These are phyloP conservation scores for Nasonia giraulti DNA, from an alignment of 1,140 invertebrate species.

Conservation along the genomic window DNA sequence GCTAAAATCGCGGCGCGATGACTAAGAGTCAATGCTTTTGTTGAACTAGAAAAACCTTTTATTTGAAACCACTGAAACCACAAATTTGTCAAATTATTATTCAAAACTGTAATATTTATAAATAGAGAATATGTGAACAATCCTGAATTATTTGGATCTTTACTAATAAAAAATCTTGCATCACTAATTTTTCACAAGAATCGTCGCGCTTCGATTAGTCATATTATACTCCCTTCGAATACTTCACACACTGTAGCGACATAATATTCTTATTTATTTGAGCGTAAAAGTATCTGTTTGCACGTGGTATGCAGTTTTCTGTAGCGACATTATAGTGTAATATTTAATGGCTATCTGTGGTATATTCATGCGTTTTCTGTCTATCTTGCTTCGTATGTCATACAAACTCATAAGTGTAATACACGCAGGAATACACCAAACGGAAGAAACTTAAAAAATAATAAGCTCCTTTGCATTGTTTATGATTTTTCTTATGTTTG, in stretches of 20 bases:
- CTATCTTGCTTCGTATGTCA: conserved; percentile 56
- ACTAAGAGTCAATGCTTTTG: background rate
- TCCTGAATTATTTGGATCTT: background rate
- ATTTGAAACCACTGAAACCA: background rate
- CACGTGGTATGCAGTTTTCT: conserved; percentile 59
- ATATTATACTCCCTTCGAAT: conserved; percentile 37
- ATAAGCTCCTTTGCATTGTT: conserved; percentile 13
- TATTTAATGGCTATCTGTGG: conserved; percentile 61
- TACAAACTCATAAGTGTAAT: conserved; percentile 50
- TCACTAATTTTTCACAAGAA: background rate
- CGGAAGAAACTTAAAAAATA: conserved; percentile 20
- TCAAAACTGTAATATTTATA: background rate
- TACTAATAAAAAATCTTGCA: background rate
- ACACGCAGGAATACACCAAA: conserved; percentile 41
- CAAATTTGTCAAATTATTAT: background rate
- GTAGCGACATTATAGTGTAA: conserved; percentile 61
- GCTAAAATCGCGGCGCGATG: conserved; percentile 12
- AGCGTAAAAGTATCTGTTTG: conserved; percentile 56
- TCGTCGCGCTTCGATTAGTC: conserved; percentile 40
- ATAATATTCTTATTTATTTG: conserved; percentile 52
- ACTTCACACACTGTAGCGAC: conserved; percentile 38
- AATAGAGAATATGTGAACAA: background rate
- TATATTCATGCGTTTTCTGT: conserved; percentile 56
- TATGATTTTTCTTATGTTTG: conserved; percentile 6
- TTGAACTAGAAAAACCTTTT: background rate